These are phyloP conservation scores for Cynaeus angustus DNA, from an alignment of 2,888 invertebrate genomes.

Conservation along the genomic window DNA sequence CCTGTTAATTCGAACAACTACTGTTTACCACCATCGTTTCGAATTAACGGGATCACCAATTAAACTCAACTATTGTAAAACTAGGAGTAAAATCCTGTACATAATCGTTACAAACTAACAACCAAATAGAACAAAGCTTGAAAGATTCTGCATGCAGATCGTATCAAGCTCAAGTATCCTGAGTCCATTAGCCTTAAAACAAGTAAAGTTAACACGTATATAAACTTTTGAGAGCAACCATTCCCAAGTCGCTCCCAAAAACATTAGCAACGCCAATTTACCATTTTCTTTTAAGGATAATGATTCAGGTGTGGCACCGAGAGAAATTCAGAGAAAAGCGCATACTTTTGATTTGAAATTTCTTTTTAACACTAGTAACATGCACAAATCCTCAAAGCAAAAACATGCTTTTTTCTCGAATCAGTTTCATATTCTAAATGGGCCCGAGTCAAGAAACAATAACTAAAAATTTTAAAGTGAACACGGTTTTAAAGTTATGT, in stretches of 20 bases:
- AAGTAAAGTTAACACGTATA: neutral
- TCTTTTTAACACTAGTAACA: neutral
- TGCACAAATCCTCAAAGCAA: constrained; percentile 57
- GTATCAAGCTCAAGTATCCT: constrained; percentile 22
- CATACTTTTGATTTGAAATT: constrained; percentile 55
- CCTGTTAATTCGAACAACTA: constrained; percentile 52
- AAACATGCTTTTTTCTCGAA: constrained; percentile 61
- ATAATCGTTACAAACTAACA: constrained; percentile 46
- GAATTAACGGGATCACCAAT: constrained; percentile 41
- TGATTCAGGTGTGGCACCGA: constrained; percentile 54
- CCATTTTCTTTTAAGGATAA: constrained; percentile 50
- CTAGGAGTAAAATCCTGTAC: constrained; percentile 47
- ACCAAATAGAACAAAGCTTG: constrained; percentile 33
- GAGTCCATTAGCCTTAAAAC: constrained; percentile 36
- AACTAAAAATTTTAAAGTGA: constrained; percentile 60
- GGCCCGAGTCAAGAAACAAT: constrained; percentile 65
- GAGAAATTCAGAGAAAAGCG: constrained; percentile 58
- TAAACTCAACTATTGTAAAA: constrained; percentile 31
- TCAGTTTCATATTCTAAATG: constrained; percentile 61
- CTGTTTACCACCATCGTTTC: constrained; percentile 12
- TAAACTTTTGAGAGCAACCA: constrained; percentile 55
- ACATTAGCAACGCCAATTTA: constrained; percentile 32
- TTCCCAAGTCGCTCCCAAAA: constrained; percentile 62
- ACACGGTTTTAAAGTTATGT: constrained; percentile 65
- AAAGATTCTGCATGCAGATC: constrained; percentile 12